Percentiles rank a stretch among this genome's conserved stretches.
phyloP scores from a whole-genome alignment of 1,140 invertebrate species.

The Lordiphosa mommai region DNA sequence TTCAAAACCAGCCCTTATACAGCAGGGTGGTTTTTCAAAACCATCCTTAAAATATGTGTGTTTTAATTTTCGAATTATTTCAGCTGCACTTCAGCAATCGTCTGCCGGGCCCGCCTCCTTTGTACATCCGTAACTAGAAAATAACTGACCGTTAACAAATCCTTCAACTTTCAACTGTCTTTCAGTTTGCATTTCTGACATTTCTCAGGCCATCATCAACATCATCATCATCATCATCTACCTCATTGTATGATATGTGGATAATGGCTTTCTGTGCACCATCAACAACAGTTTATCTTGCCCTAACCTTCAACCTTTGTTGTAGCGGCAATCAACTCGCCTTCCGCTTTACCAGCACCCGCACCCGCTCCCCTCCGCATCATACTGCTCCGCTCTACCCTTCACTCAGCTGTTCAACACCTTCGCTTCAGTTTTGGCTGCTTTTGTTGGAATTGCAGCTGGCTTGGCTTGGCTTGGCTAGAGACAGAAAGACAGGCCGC shows the following conservation, averaged over 20 bases:
- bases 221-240: constrained; percentile 22
- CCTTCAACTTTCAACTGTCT: constrained; percentile 9
- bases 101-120: too few relatives aligned
- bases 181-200: constrained; percentile 22
- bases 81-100: too few relatives aligned
- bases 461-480: constrained; percentile 14
- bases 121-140: background rate
- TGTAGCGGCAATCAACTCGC: constrained; percentile 59
- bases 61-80: too few relatives aligned
- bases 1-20: too few relatives aligned
- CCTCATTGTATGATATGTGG: constrained; percentile 61
- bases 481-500: constrained; percentile 68
- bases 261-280: constrained; percentile 61
- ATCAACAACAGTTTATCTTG: constrained; percentile 66
- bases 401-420: constrained; percentile 75
- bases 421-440: constrained; percentile 47
- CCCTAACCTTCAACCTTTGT: constrained; percentile 70
- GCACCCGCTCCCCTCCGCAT: constrained; percentile 5
- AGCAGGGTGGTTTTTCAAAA: too few relatives aligned
- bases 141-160: constrained; percentile 8
- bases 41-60: too few relatives aligned
- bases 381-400: constrained; percentile 21
- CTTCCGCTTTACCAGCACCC: constrained; percentile 3
- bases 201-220: constrained; percentile 31
- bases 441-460: constrained; percentile 16